Evolutionary conservation across 2,797 vertebrate genomes (phyloP).

Genomic region (Decapterus maruadsi): DNA sequence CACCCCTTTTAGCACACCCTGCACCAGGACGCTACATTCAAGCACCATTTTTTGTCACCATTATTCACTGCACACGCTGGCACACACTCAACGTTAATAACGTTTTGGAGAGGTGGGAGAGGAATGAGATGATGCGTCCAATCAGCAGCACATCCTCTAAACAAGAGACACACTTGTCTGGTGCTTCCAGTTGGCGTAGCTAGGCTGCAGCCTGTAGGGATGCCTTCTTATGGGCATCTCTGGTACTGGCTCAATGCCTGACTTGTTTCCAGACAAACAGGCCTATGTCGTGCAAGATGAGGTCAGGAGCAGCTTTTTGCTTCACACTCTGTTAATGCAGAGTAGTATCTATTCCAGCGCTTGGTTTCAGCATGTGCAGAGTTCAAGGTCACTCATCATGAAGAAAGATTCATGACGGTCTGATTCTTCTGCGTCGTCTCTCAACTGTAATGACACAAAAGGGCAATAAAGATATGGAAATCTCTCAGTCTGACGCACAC

Average conservation of each 20-base stretch:
- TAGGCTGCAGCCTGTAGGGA: conserved; percentile 64
- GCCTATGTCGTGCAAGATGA: conserved; percentile 42
- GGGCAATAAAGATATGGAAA: conserved; percentile 26
- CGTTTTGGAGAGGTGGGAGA: conserved; percentile 49
- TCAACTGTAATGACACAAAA: conserved; percentile 74
- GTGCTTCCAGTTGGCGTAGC: conserved; percentile 61
- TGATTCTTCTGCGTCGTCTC: conserved; percentile 48
- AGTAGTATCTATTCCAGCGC: conserved; percentile 36
- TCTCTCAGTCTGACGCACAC: neutral
- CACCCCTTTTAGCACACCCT: conserved; percentile 70
- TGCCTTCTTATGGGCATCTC: conserved; percentile 70
- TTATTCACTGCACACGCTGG: conserved; percentile 57
- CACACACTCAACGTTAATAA: conserved; percentile 56
- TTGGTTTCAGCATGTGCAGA: conserved; percentile 38
- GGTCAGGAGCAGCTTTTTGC: conserved; percentile 37
- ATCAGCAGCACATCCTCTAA: conserved; percentile 74
- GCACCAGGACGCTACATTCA: conserved; percentile 71
- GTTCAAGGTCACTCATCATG: conserved; percentile 73
- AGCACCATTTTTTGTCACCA: conserved; percentile 74
- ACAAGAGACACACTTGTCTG: conserved; percentile 46
- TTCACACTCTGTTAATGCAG: conserved; percentile 38
- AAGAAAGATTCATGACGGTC: conserved; percentile 15
- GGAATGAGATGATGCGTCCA: conserved; percentile 50
- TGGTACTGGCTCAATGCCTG: conserved; percentile 62
- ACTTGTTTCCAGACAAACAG: conserved; percentile 60